These are phyloP conservation scores for Ianthella basta DNA, from an alignment of 37 sponge, comb jelly and placozoan species.

Conservation along the genomic window DNA sequence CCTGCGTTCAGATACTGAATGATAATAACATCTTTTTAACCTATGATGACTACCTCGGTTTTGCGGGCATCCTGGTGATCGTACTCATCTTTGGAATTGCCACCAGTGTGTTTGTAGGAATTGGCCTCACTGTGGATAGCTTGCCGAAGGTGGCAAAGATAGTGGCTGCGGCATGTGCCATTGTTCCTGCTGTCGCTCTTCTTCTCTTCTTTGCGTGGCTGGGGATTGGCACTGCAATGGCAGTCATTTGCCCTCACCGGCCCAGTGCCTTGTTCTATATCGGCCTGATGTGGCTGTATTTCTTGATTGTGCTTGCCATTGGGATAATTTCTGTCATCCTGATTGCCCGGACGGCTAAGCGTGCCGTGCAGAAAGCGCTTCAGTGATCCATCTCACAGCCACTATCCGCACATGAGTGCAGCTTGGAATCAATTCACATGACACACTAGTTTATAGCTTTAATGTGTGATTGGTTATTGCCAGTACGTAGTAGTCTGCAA, in stretches of 20 bases:
- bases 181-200: neutral
- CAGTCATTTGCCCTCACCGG: neutral
- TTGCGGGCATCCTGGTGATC: slow-evolving; percentile 16
- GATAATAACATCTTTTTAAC: neutral
- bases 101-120: neutral
- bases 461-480: too few species aligned
- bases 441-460: too few species aligned
- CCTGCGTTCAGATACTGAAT: neutral
- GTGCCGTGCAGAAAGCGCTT: too few species aligned
- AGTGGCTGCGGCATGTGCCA: neutral
- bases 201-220: neutral
- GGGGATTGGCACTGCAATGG: slow-evolving; percentile 9
- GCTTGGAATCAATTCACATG: too few species aligned
- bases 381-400: too few species aligned
- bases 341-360: too few species aligned
- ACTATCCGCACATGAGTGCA: too few species aligned
- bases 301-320: neutral
- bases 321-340: neutral
- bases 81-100: neutral
- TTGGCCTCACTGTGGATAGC: neutral
- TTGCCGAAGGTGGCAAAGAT: neutral
- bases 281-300: neutral
- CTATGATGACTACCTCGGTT: neutral
- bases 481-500: too few species aligned
- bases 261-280: neutral